Evolutionary conservation across 2,888 invertebrate species (phyloP), one percentile per base, ranked within the genome.

Genomic region (Nomada ruficornis): DNA sequence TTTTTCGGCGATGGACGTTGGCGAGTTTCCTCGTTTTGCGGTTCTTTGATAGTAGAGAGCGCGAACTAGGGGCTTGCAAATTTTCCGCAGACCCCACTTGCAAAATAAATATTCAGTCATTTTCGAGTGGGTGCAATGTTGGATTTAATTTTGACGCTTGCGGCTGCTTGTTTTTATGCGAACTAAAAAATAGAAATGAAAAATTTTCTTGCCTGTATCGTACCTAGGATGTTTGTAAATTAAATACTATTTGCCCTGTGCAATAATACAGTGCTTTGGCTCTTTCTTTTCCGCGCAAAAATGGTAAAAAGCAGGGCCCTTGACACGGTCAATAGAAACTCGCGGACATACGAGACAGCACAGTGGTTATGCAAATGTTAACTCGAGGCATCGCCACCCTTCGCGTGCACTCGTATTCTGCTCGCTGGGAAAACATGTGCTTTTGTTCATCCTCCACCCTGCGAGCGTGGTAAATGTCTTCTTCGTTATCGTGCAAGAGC

Each of bases 291-390:
- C 15, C n/a, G n/a, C 2, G 68, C 42, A 44, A 44, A 71, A 57
- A 75, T 42, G 23, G n/a, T 26, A 4, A 47, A 62, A 73, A 67
- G 44, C 73, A 44, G 65, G 26, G 44, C 47, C 47, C 44, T 42
- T 54, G 54, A 67, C 77, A 59, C 68, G 50, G 26, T 29, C 50
- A 64, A 75, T 69, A 18, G 63, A 69, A 75, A 52, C 52, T 18
- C 29, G 36, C 76, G 54, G 23, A 60, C 71, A 20, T n/a, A 55
- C 65, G 73, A 72, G 71, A 42, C 68, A 57, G 52, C 42, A n/a
- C 67, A 63, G 36, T 74, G 44, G 74, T 72, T 84, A 73, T 81
- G 84, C 70, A 81, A 84, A 84, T 81, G 80, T 42, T 10, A 13
- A 23, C 62, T 65, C 55, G 15, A n/a, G 42, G 47, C 55, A 26